Evolutionary conservation across 2,888 invertebrate species (phyloP), one percentile per base, ranked within the genome.

Genomic region (Criorhina ranunculi): DNA sequence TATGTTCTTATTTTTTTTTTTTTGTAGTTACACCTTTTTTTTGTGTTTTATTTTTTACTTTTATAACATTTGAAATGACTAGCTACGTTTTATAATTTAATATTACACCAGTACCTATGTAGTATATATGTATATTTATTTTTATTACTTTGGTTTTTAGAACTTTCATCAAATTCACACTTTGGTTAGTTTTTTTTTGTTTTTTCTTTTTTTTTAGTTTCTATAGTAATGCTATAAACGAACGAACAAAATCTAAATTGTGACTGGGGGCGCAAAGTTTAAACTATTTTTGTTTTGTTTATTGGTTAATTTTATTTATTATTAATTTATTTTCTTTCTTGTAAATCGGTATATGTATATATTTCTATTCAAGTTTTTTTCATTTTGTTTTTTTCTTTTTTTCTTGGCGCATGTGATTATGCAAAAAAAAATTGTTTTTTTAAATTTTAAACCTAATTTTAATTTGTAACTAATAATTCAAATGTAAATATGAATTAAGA

Each of bases 11-110:
- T 69, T 70, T 66, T 62, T 57, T 76, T 83, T 53, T 72, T 77
- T 76, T 86, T 85, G 46, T 81, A 78, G 73, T 87, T 75, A 62
- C 80, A 72, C 67, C 51, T 66, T 76, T 62, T 80, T 44, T 44
- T n/a, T n/a, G n/a, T n/a, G n/a, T n/a, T n/a, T n/a, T n/a, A n/a
- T n/a, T n/a, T 42, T 77, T 82, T 57, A 37, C 66, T 69, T 57
- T 57, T 64, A 76, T 76, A 85, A 85, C 85, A 85, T 85, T 85
- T 79, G 85, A 85, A 85, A 85, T 85, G 85, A 87, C 83, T 87
- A 81, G 69, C 85, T 86, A 87, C 81, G 55, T 82, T 86, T 80
- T 49, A 86, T 49, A 86, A 78, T 87, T 87, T 73, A 76, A 62
- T 86, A 86, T 82, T 82, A 85, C 85, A 85, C 85, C 80, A 85